Base-by-base conservation (phyloP, 2,113 vertebrate genomes). In the Dasyurus viverrinus region DNA sequence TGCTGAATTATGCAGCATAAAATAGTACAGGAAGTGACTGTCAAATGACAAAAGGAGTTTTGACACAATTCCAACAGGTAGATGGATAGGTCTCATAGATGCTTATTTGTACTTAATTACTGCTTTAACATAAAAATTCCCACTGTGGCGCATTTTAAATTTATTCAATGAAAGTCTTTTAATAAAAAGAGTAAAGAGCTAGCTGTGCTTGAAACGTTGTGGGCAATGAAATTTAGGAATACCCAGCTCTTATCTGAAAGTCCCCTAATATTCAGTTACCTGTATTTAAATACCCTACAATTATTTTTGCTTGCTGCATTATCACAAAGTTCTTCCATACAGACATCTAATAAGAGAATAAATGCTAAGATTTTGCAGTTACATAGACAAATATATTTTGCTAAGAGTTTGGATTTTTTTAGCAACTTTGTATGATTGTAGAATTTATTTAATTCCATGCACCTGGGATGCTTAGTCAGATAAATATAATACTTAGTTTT, bases 11-110 rank as follows among this genome's bases (percentile, higher is more conserved):
- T 10, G 42, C 92, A 48, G 24, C 68, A 30, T 89, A 94, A n/a
- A 84, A 84, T n/a, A 42, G 93, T 90, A 89, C 90, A 95, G 54
- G 96, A 50, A 53, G 93, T 94, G 96, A 55, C 12, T 36, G n/a
- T 93, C 8, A 7, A 95, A 93, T 89, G 4, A 2, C 52, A 12
- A 96, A 96, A 94, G n/a, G 47, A 94, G 5, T 12, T 94, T 92
- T 6, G 84, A 95, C 53, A 84, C 8, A 52, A n/a, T 91, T 95
- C 93, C 53, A 23, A n/a, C 27, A 84, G 30, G 30, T 22, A 76
- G 60, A 48, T 90, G 76, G 53, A 57, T 55, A 90, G 27, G 19
- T 89, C 22, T 95, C 8, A 46, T 48, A 84, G 47, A 30, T 48
- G 46, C 46, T 89, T 50, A 25, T 52, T 91, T 76, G 30, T 89